Percentiles rank a stretch among this genome's conserved stretches.
Conservation (phyloP, 2,797 vertebrate species). For the Arctocebus calabarensis region DNA sequence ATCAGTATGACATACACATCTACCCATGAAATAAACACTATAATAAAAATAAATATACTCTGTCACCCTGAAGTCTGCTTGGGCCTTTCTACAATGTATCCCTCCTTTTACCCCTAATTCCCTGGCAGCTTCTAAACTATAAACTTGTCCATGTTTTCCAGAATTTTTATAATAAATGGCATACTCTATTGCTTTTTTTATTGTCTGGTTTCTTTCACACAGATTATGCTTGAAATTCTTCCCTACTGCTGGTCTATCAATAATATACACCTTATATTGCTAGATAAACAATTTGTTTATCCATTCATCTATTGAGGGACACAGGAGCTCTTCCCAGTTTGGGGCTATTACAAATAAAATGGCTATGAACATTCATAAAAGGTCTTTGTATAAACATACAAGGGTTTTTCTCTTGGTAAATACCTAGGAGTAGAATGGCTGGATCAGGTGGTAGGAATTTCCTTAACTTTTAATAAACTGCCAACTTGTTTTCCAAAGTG, state of each 20-base stretch:
- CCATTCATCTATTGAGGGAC: neutral
- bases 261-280: neutral
- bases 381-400: neutral
- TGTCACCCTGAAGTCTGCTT: neutral
- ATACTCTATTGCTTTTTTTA: neutral
- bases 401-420: neutral
- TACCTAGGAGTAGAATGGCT: neutral
- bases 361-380: neutral
- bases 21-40: neutral
- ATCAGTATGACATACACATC: neutral
- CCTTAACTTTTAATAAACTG: slow-evolving; percentile 34
- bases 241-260: neutral
- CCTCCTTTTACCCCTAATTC: neutral
- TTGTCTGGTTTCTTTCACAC: neutral
- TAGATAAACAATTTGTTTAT: neutral
- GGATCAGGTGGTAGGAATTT: neutral
- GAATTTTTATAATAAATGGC: neutral
- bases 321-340: neutral
- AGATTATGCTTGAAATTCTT: neutral
- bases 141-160: neutral
- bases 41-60: neutral
- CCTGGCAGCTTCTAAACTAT: neutral
- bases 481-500: neutral
- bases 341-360: neutral
- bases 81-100: neutral